Percentiles rank a stretch among this genome's conserved stretches.
Evolutionary conservation across 2,113 vertebrate genomes (phyloP).

Genomic region (Hiodon tergisus): DNA sequence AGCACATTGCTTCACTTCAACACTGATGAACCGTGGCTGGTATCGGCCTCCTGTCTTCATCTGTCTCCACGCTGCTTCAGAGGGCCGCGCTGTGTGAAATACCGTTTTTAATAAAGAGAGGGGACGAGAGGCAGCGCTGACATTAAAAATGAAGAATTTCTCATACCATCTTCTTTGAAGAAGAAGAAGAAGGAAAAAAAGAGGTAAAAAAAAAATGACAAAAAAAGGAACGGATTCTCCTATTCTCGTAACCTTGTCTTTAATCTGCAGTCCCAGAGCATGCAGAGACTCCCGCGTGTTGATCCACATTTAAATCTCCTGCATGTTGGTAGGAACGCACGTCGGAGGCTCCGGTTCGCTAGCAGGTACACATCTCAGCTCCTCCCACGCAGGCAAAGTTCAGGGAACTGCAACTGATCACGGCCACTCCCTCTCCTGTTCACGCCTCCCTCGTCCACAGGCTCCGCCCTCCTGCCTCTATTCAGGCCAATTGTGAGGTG

Average conservation of each 20-base stretch:
- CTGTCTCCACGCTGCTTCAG: slow-evolving; percentile 5
- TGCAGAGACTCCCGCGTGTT: no score
- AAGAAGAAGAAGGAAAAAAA: no score
- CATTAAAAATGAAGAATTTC: slow-evolving; percentile 1
- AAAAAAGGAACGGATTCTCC: no score
- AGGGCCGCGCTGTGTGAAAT: not conserved
- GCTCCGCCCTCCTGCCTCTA: slow-evolving; percentile 12
- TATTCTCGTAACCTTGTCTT: no score
- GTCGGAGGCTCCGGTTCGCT: no score
- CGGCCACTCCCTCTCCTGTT: not conserved
- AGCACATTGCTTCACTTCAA: slow-evolving; percentile 30
- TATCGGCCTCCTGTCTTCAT: not conserved
- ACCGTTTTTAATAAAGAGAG: slow-evolving; percentile 3
- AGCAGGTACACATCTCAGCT: no score
- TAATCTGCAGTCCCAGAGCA: no score
- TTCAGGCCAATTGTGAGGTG: slow-evolving; percentile 39
- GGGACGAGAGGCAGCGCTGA: not conserved
- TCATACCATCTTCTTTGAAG: not conserved
- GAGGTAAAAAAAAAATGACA: no score
- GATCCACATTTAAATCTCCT: no score
- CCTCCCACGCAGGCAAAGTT: no score
- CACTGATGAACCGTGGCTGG: not conserved
- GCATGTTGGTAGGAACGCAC: no score
- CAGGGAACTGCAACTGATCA: no score
- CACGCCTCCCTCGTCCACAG: slow-evolving; percentile 9